Base-by-base conservation (phyloP, 2,888 invertebrate species). In the Carabus problematicus region DNA sequence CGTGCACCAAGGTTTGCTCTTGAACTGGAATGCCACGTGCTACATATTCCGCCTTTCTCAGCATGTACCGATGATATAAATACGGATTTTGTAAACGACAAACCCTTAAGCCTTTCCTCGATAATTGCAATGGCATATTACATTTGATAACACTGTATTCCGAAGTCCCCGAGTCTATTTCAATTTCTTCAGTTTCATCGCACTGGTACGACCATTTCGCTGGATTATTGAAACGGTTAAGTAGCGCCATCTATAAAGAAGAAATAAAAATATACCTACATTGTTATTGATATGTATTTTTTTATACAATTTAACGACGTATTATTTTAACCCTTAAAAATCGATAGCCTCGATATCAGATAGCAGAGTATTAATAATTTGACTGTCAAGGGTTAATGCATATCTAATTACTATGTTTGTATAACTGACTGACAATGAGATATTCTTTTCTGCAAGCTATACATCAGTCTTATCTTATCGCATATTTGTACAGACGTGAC, bases 11-110 rank as follows among this genome's bases (percentile, higher is more conserved):
- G 1, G 70, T 61, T 29, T 45, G 40, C 14, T 75, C 67, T 2
- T 63, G 6, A 8, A 58, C 40, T 8, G 45, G 16, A 45, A 29
- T 49, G 3, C 75, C 75, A 49, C 73, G 62, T 16, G 69, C 66
- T 18, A 70, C 64, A 64, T 77, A 79, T 45, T 79, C 78, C n/a
- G 72, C 63, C 12, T 72, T 72, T 72, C 75, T 76, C 6, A 77
- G 16, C 12, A 71, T 55, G 71, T 74, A 79, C 42, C 77, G 77
- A 0, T 73, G 67, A 56, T 74, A 78, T 16, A 78, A 55, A 41
- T 72, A 72, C 6, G 77, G 76, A 70, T 77, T 78, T 70, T 79
- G 76, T 11, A 78, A 59, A 58, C 73, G 72, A 49, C 71, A 75
- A 18, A 78, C 72, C 0, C 71, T 73, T n/a, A 64, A 49, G 14